Evolutionary conservation across 37 sponge, comb jelly and placozoan genomes (phyloP).

Genomic region (Petrosia ficiformis): DNA sequence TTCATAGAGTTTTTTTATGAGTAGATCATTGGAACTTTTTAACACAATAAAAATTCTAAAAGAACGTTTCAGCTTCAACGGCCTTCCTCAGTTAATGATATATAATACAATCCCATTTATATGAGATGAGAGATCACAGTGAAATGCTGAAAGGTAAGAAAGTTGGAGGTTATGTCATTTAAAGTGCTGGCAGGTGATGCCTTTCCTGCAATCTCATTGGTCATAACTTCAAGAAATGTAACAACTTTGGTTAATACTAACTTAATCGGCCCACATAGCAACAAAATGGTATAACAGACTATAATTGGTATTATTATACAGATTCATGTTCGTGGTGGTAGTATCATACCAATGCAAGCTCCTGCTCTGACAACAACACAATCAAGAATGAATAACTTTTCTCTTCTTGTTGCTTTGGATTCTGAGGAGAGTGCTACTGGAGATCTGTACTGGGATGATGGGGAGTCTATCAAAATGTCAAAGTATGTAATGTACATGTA

Average conservation of each 20-base stretch:
- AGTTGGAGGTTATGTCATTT: too few relatives aligned
- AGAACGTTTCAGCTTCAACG: too few relatives aligned
- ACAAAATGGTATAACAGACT: not conserved
- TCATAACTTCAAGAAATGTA: not conserved
- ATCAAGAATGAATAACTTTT: constrained; percentile 56
- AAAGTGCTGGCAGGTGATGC: constrained; percentile 15
- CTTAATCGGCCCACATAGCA: not conserved
- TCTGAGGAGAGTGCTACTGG: constrained; percentile 41
- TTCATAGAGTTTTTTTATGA: too few relatives aligned
- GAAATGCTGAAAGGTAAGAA: too few relatives aligned
- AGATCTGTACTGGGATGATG: constrained; percentile 82
- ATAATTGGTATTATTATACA: not conserved
- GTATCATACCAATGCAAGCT: constrained; percentile 40
- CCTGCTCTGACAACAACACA: constrained; percentile 70
- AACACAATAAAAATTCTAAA: too few relatives aligned
- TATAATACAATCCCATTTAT: too few relatives aligned
- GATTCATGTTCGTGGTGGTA: constrained; percentile 74
- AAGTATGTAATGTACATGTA: too few relatives aligned
- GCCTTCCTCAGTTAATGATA: too few relatives aligned
- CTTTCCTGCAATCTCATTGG: constrained; percentile 57
- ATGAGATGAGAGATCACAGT: too few relatives aligned
- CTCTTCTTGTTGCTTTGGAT: constrained; percentile 79
- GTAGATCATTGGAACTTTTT: too few relatives aligned
- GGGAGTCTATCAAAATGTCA: constrained; percentile 28
- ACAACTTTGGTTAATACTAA: not conserved